These are phyloP conservation scores for Polyergus mexicanus DNA, from an alignment of 1,140 invertebrate species.

Conservation along the genomic window DNA sequence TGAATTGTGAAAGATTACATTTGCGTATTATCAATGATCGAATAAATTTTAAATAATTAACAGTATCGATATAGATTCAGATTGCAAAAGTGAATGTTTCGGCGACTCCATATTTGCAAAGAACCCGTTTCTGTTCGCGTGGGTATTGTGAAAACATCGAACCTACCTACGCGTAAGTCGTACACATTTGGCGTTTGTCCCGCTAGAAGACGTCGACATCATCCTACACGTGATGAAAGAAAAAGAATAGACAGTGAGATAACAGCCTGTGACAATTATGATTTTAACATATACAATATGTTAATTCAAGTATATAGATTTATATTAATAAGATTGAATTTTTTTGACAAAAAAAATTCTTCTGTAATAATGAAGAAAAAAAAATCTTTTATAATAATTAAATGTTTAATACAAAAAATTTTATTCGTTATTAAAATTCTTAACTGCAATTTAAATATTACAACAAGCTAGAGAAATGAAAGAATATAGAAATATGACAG, in stretches of 20 bases:
- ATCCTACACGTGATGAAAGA: conserved; percentile 19
- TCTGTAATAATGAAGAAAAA: neutral
- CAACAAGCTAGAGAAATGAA: neutral
- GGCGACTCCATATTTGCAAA: neutral
- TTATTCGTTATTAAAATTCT: neutral
- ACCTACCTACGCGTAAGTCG: conserved; percentile 26
- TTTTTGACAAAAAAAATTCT: neutral
- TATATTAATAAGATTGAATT: neutral
- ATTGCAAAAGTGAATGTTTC: conserved; percentile 34
- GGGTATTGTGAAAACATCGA: conserved; percentile 17
- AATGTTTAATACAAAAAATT: neutral
- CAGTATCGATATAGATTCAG: neutral
- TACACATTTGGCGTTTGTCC: conserved; percentile 9
- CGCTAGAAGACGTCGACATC: conserved; percentile 1
- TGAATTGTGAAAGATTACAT: neutral
- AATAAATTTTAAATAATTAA: conserved; percentile 15
- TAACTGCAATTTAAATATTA: neutral
- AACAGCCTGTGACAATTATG: neutral
- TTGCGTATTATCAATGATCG: neutral
- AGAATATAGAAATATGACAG: neutral
- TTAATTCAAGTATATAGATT: neutral
- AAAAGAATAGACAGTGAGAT: neutral
- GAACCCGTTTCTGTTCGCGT: conserved; percentile 25
- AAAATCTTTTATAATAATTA: neutral
- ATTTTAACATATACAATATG: neutral